These are phyloP conservation scores for Pterophyllum scalare DNA, from an alignment of 2,113 vertebrate species.

Conservation along the genomic window DNA sequence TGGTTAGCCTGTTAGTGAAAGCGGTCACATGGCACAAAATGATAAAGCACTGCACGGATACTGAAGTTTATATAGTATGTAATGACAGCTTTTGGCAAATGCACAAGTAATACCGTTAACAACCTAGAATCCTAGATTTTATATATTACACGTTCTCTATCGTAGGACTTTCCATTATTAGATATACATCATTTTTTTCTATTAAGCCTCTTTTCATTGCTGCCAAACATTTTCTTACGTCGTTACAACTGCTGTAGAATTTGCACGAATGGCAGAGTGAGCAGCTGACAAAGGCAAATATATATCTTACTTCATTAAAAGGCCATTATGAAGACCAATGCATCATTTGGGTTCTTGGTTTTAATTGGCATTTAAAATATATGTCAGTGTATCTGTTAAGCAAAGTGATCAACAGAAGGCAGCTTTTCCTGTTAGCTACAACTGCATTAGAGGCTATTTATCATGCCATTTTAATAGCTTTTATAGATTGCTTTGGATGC, in stretches of 20 bases:
- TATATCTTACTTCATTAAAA: slow-evolving; percentile 79
- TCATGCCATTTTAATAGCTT: slow-evolving; percentile 67
- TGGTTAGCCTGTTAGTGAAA: slow-evolving; percentile 8
- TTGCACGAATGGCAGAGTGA: slow-evolving; percentile 45
- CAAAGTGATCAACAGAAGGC: slow-evolving; percentile 75
- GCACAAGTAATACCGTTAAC: background rate
- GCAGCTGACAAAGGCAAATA: slow-evolving; percentile 64
- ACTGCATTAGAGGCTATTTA: slow-evolving; percentile 68
- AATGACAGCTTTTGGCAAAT: slow-evolving; percentile 6
- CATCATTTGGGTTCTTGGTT: slow-evolving; percentile 75
- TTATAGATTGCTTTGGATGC: slow-evolving; percentile 36
- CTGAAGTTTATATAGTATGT: slow-evolving; percentile 11
- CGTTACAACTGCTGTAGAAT: slow-evolving; percentile 40
- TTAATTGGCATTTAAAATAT: slow-evolving; percentile 81
- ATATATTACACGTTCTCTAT: slow-evolving; percentile 11
- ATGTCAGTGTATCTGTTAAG: slow-evolving; percentile 79
- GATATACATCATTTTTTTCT: slow-evolving; percentile 53
- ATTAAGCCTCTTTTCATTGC: slow-evolving; percentile 50
- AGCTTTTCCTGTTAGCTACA: slow-evolving; percentile 64
- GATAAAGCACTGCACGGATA: slow-evolving; percentile 24
- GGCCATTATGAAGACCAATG: slow-evolving; percentile 76
- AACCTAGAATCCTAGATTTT: background rate
- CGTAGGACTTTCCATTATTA: slow-evolving; percentile 37
- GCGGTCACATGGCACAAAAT: slow-evolving; percentile 4
- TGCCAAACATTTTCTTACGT: slow-evolving; percentile 37